phyloP scores from a whole-genome alignment of 2,888 invertebrate genomes.

The Cepaea hortensis region DNA sequence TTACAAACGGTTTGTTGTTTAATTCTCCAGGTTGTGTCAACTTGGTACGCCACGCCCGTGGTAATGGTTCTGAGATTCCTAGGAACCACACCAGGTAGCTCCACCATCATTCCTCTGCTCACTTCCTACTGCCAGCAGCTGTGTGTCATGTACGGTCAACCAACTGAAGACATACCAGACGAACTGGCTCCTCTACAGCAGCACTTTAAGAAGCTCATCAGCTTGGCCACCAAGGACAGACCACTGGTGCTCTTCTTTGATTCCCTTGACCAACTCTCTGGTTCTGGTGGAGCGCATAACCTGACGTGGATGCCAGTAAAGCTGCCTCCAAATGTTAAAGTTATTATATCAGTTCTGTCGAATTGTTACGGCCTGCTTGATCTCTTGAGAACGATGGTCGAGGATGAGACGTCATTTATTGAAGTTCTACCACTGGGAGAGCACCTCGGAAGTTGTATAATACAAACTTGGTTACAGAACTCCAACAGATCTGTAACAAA shows the following conservation, averaged over 20 bases:
- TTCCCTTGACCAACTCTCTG: conserved; percentile 96
- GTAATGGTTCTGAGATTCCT: conserved; percentile 92
- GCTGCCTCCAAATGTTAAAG: conserved; percentile 91
- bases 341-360: conserved; percentile 84
- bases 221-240: conserved; percentile 73
- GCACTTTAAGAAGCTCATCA: conserved; percentile 93
- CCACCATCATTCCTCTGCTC: conserved; percentile 93
- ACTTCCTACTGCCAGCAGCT: conserved; percentile 97
- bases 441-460: conserved; percentile 93
- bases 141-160: conserved; percentile 77
- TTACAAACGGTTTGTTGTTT: no score
- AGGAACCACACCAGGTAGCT: conserved; percentile 97
- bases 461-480: conserved; percentile 87
- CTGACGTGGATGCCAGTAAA: conserved; percentile 96
- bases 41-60: conserved; percentile 77
- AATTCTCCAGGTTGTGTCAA: conserved; percentile 39
- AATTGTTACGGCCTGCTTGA: conserved; percentile 69
- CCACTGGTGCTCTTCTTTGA: conserved; percentile 94
- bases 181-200: conserved; percentile 96
- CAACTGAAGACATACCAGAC: conserved; percentile 90
- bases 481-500: conserved; percentile 81
- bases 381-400: conserved; percentile 66
- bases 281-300: conserved; percentile 94
- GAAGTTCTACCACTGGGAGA: conserved; percentile 84
- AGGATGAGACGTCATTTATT: conserved; percentile 63